phyloP scores from a whole-genome alignment of 2,888 invertebrate species.

The Polylopha cassiicola region DNA sequence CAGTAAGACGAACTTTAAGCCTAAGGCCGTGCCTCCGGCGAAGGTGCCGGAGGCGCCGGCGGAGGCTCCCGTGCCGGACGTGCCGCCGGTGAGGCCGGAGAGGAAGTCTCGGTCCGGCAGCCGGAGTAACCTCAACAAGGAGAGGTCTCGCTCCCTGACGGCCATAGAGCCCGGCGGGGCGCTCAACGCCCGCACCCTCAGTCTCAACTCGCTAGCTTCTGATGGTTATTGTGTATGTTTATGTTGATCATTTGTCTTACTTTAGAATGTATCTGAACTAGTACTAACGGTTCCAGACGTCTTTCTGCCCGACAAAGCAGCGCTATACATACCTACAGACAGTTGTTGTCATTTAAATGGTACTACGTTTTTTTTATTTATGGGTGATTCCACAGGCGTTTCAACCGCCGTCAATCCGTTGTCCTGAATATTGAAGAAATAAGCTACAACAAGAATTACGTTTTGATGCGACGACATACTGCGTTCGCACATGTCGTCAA shows the following conservation, averaged over 20 bases:
- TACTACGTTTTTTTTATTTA: no score
- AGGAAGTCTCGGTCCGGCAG: slow-evolving; percentile 46
- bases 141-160: slow-evolving; percentile 63
- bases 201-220: slow-evolving; percentile 84
- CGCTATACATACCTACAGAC: no score
- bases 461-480: no score
- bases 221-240: slow-evolving; percentile 90
- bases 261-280: no score
- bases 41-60: slow-evolving; percentile 42
- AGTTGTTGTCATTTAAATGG: no score
- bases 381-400: no score
- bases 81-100: slow-evolving; percentile 58
- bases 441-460: no score
- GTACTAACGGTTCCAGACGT: no score
- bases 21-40: slow-evolving; percentile 58
- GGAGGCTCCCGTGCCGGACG: slow-evolving; percentile 28
- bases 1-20: slow-evolving; percentile 71
- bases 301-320: no score
- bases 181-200: slow-evolving; percentile 76
- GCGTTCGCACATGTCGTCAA: no score
- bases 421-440: no score
- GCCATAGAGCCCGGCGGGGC: slow-evolving; percentile 49
- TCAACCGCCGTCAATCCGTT: no score
- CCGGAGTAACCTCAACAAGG: slow-evolving; percentile 53
- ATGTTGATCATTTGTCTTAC: slow-evolving; percentile 4